Percentiles rank a stretch among this genome's conserved stretches.
Evolutionary conservation across 2,888 invertebrate genomes (phyloP).

Genomic region (Drosophila imparisetae): DNA sequence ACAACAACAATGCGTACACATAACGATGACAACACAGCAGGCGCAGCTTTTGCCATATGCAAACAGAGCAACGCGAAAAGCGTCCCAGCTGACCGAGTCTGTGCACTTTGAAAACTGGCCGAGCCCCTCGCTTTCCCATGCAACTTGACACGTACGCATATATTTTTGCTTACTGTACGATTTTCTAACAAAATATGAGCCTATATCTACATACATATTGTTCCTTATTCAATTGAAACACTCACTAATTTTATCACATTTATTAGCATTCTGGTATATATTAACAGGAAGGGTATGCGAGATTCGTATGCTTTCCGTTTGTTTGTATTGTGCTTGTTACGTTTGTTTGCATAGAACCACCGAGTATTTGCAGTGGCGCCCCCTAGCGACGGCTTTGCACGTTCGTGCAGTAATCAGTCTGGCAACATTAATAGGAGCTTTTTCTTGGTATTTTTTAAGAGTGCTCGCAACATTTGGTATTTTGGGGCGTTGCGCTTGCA

Average conservation of each 20-base stretch:
- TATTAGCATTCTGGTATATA: not conserved
- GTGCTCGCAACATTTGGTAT: slow-evolving; percentile 35
- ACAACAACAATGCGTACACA: slow-evolving; percentile 49
- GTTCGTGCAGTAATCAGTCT: slow-evolving; percentile 3
- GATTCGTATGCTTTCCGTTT: not conserved
- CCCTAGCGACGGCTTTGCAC: slow-evolving; percentile 26
- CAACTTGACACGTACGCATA: not conserved
- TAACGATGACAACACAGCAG: slow-evolving; percentile 61
- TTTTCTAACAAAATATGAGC: not conserved
- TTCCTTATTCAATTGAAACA: not conserved
- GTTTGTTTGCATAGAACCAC: slow-evolving; percentile 19
- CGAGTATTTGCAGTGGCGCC: slow-evolving; percentile 13
- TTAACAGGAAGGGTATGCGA: slow-evolving; percentile 5
- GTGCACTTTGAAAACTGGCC: slow-evolving; percentile 1
- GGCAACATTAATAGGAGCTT: slow-evolving; percentile 31
- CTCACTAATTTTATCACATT: not conserved
- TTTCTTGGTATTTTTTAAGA: slow-evolving; percentile 18
- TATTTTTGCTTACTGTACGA: not conserved
- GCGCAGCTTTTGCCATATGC: slow-evolving; percentile 48
- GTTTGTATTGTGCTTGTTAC: slow-evolving; percentile 4
- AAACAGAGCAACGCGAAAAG: slow-evolving; percentile 41
- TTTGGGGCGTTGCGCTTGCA: slow-evolving; percentile 58
- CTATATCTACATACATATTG: not conserved
- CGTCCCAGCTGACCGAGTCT: slow-evolving; percentile 51
- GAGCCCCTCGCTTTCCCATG: not conserved